Percentiles rank a stretch among this genome's conserved stretches.
phyloP scores from a whole-genome alignment of 2,888 invertebrate genomes.

The Aethes cnicana region DNA sequence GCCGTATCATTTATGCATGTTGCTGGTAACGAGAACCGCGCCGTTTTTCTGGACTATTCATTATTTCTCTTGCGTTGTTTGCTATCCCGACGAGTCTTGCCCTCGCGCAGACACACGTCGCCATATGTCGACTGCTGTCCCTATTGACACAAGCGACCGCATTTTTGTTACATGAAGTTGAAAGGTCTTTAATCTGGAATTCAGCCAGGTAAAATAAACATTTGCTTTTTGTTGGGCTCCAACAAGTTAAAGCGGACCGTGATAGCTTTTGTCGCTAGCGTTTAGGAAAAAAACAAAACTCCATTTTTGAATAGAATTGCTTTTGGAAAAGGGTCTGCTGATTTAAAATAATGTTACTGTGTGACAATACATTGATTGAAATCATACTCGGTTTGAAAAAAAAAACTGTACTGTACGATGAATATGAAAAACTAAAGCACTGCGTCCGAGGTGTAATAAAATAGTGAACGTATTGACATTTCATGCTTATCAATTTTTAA shows the following conservation, averaged over 20 bases:
- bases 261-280: constrained; percentile 37
- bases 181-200: constrained; percentile 68
- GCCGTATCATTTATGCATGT: constrained; percentile 81
- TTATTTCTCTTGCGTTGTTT: constrained; percentile 77
- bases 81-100: constrained; percentile 64
- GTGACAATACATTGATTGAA: constrained; percentile 25
- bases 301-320: constrained; percentile 28
- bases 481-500: too few relatives aligned
- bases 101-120: constrained; percentile 58
- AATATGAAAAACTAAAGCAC: too few relatives aligned
- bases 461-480: too few relatives aligned
- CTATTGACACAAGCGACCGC: constrained; percentile 65
- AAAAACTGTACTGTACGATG: too few relatives aligned
- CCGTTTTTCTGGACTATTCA: constrained; percentile 78
- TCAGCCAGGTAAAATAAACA: constrained; percentile 69
- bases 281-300: constrained; percentile 28
- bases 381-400: constrained; percentile 11
- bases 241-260: constrained; percentile 48
- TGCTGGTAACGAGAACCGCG: constrained; percentile 73
- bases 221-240: constrained; percentile 56
- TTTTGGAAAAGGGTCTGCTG: constrained; percentile 19
- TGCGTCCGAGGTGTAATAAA: too few relatives aligned
- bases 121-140: constrained; percentile 57
- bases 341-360: constrained; percentile 23
- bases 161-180: constrained; percentile 68